A percentile compares a stretch with the other conserved stretches of the same genome.
Evolutionary conservation across 2,113 vertebrate genomes (phyloP).

Genomic region (Axis porcinus): DNA sequence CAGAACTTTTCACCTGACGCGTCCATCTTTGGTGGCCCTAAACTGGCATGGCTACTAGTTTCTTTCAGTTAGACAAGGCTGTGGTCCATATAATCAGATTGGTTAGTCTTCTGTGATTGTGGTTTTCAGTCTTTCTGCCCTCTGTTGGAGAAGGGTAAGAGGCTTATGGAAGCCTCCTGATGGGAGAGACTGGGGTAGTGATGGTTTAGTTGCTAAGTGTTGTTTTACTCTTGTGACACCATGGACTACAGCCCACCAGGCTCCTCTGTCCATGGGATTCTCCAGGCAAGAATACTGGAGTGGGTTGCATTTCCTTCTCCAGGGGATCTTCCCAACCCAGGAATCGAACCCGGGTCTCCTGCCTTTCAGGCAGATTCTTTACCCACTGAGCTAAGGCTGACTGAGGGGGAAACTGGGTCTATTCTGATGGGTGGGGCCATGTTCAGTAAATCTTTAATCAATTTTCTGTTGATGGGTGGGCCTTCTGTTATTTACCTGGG

Average conservation of each 20-base stretch:
- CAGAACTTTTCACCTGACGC: not conserved
- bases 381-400: not conserved
- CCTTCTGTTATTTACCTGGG: not conserved
- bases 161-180: not conserved
- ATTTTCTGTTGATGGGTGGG: not conserved
- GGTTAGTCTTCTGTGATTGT: not conserved
- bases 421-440: not conserved
- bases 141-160: not conserved
- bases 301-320: not conserved
- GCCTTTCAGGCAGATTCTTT: not conserved
- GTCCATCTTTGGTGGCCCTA: not conserved
- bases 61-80: not conserved
- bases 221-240: not conserved
- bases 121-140: not conserved
- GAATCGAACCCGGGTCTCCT: not conserved
- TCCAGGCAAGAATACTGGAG: not conserved
- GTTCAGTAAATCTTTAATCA: not conserved
- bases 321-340: not conserved
- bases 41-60: not conserved
- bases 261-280: not conserved
- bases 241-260: fast-evolving
- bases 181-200: not conserved
- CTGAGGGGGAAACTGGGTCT: not conserved
- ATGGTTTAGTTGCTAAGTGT: not conserved
- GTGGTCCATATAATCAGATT: not conserved